Evolutionary conservation across 2,797 vertebrate genomes (phyloP).

Genomic region (Nyctibius grandis): DNA sequence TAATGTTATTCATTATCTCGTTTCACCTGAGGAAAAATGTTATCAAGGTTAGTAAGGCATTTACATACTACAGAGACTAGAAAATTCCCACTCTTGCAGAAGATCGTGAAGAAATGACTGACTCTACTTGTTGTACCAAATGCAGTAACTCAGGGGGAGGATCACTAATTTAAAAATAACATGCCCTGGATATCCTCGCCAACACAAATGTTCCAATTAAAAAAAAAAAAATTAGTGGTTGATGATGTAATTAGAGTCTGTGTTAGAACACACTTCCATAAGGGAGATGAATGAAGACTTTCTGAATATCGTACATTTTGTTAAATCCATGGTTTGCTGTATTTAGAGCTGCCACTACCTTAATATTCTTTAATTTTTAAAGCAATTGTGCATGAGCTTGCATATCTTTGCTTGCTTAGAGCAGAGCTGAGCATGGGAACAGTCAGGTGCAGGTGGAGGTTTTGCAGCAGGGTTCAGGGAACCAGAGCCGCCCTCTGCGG

Average conservation of each 20-base stretch:
- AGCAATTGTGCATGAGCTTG: neutral
- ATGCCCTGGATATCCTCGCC: neutral
- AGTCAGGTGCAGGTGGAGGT: neutral
- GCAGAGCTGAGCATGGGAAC: neutral
- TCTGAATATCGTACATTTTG: neutral
- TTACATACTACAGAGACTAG: neutral
- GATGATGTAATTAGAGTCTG: neutral
- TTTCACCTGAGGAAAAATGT: conserved; percentile 10
- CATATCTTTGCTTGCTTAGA: neutral
- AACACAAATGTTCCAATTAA: neutral
- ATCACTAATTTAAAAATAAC: neutral
- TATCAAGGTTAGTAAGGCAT: neutral
- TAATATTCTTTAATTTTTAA: neutral
- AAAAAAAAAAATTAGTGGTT: neutral
- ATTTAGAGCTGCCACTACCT: neutral
- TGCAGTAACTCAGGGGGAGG: neutral
- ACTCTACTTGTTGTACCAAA: neutral
- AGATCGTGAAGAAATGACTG: neutral
- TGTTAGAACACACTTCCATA: neutral
- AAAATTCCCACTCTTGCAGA: neutral
- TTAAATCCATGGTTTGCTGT: neutral
- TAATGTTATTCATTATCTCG: neutral
- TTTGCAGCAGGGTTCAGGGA: neutral
- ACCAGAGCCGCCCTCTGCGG: accelerated
- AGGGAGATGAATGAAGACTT: neutral